phyloP scores from a whole-genome alignment of 2,113 vertebrate species.

The Nicator chloris region DNA sequence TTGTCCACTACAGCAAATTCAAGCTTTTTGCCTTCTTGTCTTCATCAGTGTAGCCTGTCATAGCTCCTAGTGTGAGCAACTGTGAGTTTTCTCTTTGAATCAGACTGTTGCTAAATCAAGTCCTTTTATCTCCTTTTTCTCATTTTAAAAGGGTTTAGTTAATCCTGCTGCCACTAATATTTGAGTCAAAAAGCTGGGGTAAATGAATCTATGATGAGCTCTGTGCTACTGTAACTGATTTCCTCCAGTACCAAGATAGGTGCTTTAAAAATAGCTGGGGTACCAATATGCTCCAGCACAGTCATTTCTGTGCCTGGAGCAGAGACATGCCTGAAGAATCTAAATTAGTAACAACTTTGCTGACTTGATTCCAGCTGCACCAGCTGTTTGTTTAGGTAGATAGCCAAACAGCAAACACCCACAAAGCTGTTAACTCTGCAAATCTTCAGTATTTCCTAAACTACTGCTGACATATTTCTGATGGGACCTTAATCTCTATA shows the following conservation, averaged over 20 bases:
- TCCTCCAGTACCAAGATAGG: not conserved
- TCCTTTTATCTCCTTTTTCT: not conserved
- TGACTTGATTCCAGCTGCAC: slow-evolving; percentile 25
- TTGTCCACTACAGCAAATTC: not conserved
- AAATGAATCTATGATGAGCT: not conserved
- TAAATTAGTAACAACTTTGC: not conserved
- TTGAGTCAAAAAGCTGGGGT: not conserved
- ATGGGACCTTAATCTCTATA: slow-evolving; percentile 2
- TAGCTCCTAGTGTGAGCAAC: not conserved
- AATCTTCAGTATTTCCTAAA: slow-evolving; percentile 45
- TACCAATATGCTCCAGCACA: not conserved
- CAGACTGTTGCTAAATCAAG: not conserved
- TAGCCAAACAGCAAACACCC: slow-evolving; percentile 19
- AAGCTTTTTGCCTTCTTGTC: not conserved
- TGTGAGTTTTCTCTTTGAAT: not conserved
- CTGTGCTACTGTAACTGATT: not conserved
- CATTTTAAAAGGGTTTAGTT: not conserved
- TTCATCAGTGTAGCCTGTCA: not conserved
- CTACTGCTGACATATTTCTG: slow-evolving; percentile 45
- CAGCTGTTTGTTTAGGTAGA: slow-evolving; percentile 47
- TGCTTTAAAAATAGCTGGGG: not conserved
- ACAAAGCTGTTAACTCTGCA: slow-evolving; percentile 41
- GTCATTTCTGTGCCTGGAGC: not conserved
- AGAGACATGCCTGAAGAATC: not conserved
- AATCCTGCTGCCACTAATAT: not conserved